Evolutionary conservation across 2,888 invertebrate genomes (phyloP).

Genomic region (Cremastinae sp.): DNA sequence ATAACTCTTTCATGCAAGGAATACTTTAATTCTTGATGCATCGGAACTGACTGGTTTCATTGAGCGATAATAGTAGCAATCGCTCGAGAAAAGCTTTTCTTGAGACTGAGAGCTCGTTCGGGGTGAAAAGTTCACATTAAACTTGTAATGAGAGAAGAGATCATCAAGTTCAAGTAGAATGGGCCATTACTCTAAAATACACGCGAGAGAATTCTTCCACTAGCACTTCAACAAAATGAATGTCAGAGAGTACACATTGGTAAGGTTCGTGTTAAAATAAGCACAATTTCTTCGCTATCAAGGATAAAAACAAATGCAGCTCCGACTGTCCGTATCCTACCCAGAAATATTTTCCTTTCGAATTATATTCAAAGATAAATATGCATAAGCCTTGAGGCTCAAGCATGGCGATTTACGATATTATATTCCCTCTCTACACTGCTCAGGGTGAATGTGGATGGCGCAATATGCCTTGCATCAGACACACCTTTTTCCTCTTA

Average conservation of each 20-base stretch:
- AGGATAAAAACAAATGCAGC: slow-evolving; percentile 43
- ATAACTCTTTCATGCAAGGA: no score
- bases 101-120: not conserved
- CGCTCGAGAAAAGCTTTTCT: not conserved
- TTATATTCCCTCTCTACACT: slow-evolving; percentile 46
- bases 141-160: slow-evolving; percentile 18
- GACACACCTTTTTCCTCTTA: slow-evolving; percentile 20
- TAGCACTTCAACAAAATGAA: not conserved
- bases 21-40: no score
- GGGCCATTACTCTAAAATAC: slow-evolving; percentile 3
- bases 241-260: not conserved
- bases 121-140: slow-evolving; percentile 15
- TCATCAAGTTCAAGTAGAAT: slow-evolving; percentile 22
- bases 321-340: not conserved
- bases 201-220: not conserved
- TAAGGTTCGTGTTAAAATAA: not conserved
- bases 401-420: slow-evolving; percentile 61
- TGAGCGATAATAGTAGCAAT: no score
- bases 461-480: no score
- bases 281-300: slow-evolving; percentile 10
- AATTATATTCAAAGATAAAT: slow-evolving; percentile 62
- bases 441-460: slow-evolving; percentile 37
- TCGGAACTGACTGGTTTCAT: no score
- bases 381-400: slow-evolving; percentile 58
- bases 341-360: slow-evolving; percentile 60